These are phyloP conservation scores for Lutjanus argentimaculatus DNA, from an alignment of 2,797 vertebrate species.

Conservation along the genomic window DNA sequence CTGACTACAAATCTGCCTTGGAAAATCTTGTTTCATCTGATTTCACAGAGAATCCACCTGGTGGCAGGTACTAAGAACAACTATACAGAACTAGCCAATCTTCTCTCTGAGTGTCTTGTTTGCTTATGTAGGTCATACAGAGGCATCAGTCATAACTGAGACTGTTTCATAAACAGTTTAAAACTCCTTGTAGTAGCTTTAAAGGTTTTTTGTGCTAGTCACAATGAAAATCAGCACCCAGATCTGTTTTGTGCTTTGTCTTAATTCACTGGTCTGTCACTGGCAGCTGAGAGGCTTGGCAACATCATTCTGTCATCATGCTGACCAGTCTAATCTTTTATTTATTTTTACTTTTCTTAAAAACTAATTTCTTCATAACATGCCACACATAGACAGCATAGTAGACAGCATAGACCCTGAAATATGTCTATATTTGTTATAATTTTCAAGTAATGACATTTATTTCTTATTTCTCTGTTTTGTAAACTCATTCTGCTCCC, in stretches of 20 bases:
- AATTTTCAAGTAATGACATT: neutral
- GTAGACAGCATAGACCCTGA: neutral
- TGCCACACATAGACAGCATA: neutral
- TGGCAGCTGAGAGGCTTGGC: conserved; percentile 5
- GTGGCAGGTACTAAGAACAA: too few species aligned
- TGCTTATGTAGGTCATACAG: too few species aligned
- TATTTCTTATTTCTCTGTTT: neutral
- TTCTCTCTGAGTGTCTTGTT: too few species aligned
- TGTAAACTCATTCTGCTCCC: neutral
- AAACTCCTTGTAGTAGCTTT: neutral
- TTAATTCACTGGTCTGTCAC: conserved; percentile 1
- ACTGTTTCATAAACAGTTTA: too few species aligned
- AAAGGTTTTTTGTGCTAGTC: conserved; percentile 7
- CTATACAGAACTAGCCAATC: too few species aligned
- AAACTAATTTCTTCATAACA: neutral
- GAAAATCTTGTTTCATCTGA: too few species aligned
- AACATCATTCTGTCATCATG: neutral
- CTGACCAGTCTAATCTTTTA: neutral
- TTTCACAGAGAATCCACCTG: too few species aligned
- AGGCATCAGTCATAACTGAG: too few species aligned
- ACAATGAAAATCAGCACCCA: conserved; percentile 14
- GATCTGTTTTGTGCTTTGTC: conserved; percentile 16
- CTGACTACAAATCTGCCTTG: too few species aligned
- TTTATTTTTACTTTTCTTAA: neutral
- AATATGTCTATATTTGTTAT: neutral